Conservation (phyloP, 2,797 vertebrate species). For the Melanogrammus aeglefinus region DNA sequence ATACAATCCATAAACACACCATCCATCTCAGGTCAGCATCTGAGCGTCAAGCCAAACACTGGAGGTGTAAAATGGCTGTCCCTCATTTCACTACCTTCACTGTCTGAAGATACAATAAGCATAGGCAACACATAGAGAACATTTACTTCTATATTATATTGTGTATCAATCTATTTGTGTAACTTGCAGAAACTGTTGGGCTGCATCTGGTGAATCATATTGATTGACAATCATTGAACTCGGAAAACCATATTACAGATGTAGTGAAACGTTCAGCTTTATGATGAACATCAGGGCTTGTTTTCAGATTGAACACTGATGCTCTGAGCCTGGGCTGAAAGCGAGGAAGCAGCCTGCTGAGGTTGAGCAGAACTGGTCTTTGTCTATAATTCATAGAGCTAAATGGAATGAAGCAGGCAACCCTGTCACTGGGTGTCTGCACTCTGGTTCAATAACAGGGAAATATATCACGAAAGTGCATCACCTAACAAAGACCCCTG, state of each 20-base stretch:
- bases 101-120: constrained; percentile 38
- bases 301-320: constrained; percentile 45
- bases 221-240: constrained; percentile 19
- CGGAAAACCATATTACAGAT: constrained; percentile 27
- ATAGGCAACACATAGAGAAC: neutral
- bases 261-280: constrained; percentile 22
- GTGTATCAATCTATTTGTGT: neutral
- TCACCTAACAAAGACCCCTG: constrained; percentile 49
- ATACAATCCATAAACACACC: constrained; percentile 44
- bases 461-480: constrained; percentile 49
- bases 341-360: constrained; percentile 39
- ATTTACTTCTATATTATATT: neutral
- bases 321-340: constrained; percentile 43
- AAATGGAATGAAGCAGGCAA: constrained; percentile 64
- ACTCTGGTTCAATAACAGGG: constrained; percentile 40
- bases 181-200: neutral
- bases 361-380: constrained; percentile 61
- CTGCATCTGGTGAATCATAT: neutral
- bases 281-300: constrained; percentile 36
- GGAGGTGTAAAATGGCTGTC: constrained; percentile 75
- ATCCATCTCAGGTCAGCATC: constrained; percentile 69
- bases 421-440: constrained; percentile 56
- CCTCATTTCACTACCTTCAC: constrained; percentile 36
- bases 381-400: constrained; percentile 77
- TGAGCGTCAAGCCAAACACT: constrained; percentile 42